Base-by-base conservation (phyloP, 1,140 invertebrate species). In the Ceratina japonica region DNA sequence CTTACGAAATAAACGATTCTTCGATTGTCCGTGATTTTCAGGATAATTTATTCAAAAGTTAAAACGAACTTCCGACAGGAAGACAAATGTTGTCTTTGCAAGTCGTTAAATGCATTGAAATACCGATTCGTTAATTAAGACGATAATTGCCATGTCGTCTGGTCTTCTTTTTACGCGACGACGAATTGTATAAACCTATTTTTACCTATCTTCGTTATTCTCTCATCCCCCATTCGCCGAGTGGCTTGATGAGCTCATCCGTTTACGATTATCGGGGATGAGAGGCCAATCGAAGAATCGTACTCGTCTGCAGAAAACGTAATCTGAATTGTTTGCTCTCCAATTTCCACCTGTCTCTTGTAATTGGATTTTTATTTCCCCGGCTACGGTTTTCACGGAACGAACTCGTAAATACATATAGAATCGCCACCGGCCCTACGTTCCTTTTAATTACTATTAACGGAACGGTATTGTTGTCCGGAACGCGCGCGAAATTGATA, bases 351-450 rank as follows among this genome's bases (percentile, higher is more conserved):
- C 18, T 69, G 66, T 69, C 66, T 54, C 51, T 0, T 56, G 51
- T 69, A 69, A 69, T 69, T 69, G 51, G 51, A 31, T 31, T 69
- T 69, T 69, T 69, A 69, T 24, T 69, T 27, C 10, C 37, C 22
- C 51, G 15, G 15, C 51, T 20, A 4, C 3, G 18, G 2, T 12
- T 24, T 69, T 5, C 4, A 20, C 22, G 22, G 24, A 69, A 20
- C 51, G 54, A 15, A n/a, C 10, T 3, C 51, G 18, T 15, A 54
- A 54, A 69, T 56, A n/a, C n/a, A n/a, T n/a, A 69, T 31, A 24
- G 54, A 49, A 24, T 49, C 37, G 8, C 20, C 12, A 2, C 3
- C 20, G 10, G 7, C 16, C 15, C 2, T 18, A 8, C 16, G 20
- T 66, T 54, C 22, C 44, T 66, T 66, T 15, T 2, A 8, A 12